Evolutionary conservation across 2,113 vertebrate genomes (phyloP).

Genomic region (Neoarius graeffei): DNA sequence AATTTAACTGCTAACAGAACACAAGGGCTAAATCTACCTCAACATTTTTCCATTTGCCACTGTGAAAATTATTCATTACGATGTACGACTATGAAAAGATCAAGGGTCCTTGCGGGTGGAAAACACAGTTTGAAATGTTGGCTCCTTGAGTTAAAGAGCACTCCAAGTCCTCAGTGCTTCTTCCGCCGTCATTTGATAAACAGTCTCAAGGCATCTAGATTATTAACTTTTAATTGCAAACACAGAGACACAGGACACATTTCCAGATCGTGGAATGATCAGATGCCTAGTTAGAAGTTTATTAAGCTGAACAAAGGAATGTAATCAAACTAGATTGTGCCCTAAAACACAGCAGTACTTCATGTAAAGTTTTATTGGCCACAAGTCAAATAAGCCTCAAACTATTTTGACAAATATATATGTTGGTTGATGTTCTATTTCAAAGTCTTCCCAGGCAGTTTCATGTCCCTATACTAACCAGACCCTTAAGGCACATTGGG

Average conservation of each 20-base stretch:
- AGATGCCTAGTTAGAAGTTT: conserved; percentile 14
- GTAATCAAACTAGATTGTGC: conserved; percentile 17
- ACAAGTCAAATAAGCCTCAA: not conserved
- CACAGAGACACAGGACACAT: conserved; percentile 18
- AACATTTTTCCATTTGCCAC: conserved; percentile 20
- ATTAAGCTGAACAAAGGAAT: conserved; percentile 43
- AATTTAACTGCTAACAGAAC: conserved; percentile 50
- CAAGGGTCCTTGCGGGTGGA: conserved; percentile 50
- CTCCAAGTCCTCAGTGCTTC: not conserved
- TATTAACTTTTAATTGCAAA: conserved; percentile 59
- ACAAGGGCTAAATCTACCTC: conserved; percentile 29
- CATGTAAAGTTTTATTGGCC: conserved; percentile 4
- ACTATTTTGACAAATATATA: not conserved
- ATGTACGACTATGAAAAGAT: conserved; percentile 15
- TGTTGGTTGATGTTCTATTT: not conserved
- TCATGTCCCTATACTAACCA: no score
- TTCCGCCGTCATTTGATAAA: conserved; percentile 45
- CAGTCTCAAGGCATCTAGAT: conserved; percentile 47
- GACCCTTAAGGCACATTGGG: no score
- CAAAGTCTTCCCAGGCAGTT: no score
- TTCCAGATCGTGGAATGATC: not conserved
- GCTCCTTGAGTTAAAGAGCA: conserved; percentile 17
- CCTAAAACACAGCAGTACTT: conserved; percentile 5
- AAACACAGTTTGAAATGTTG: conserved; percentile 44
- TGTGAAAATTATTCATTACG: conserved; percentile 50